Base-by-base conservation (phyloP, 2,113 vertebrate species). In the Hippocampus barbouri region DNA sequence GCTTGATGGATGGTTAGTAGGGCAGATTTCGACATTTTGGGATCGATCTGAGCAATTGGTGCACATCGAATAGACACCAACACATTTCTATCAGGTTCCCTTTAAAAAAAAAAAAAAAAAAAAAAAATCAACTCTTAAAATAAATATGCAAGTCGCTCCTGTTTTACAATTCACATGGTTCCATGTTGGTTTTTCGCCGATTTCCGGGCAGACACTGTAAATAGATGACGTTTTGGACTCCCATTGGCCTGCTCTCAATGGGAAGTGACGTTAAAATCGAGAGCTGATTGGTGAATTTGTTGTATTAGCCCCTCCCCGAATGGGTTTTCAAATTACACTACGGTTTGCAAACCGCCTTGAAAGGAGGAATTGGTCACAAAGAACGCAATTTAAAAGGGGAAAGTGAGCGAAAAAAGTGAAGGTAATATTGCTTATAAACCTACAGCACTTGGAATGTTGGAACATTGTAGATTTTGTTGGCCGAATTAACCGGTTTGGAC, bases 301-400 rank as follows among this genome's bases (percentile, higher is more conserved):
- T 3, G 5, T 2, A 0, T 40, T 30, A 34, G 71, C 21, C 4
- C 68, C 72, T 47, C 76, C 75, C 18, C 2, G 70, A 72, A 41
- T n/a, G 30, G 79, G 2, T 81, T 93, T 93, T 91, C 86, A 93
- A 93, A 91, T 51, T 51, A 7, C 16, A 16, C 18, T 20, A 85
- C n/a, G 38, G 25, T 47, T 76, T 74, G 21, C 14, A 8, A 60
- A n/a, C 21, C 41, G 9, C 40, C 12, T n/a, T 4, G 1, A 66
- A 18, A 49, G 25, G 11, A 25, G 20, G 15, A 43, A 6, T 7
- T 38, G 11, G 9, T 7, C 1, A 25, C 4, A 25, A 27, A 66
- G 6, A 66, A 27, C n/a, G n/a, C n/a, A 2, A 15, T 45, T 14
- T 8, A 66, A 47, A 66, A 56, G 30, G 21, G 41, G 68, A 27